A percentile compares a stretch with the other conserved stretches of the same genome.
phyloP scores from a whole-genome alignment of 2,797 vertebrate species.

The Hippocampus kuda region DNA sequence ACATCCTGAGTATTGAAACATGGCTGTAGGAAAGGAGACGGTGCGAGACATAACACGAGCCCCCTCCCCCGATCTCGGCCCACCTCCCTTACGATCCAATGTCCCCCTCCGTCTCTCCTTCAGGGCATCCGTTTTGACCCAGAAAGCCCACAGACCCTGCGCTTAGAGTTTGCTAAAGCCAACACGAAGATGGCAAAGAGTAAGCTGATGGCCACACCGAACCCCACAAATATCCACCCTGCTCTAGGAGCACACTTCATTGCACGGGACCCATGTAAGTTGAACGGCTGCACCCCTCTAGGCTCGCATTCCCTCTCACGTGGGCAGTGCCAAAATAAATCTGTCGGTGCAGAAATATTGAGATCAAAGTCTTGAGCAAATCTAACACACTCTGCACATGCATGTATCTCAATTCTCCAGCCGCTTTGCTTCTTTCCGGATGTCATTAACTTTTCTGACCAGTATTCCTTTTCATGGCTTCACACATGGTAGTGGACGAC shows the following conservation, averaged over 20 bases:
- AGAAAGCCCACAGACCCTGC: slow-evolving; percentile 96
- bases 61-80: slow-evolving; percentile 48
- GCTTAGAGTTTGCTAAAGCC: slow-evolving; percentile 99
- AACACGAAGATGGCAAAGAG: slow-evolving; percentile 99
- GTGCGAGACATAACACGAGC: slow-evolving; percentile 48
- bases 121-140: slow-evolving; percentile 98
- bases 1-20: slow-evolving; percentile 39
- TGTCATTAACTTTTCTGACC: background rate
- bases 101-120: slow-evolving; percentile 60
- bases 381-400: slow-evolving; percentile 70
- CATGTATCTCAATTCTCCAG: slow-evolving; percentile 57
- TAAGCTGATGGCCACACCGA: slow-evolving; percentile 98
- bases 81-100: slow-evolving; percentile 61
- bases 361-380: slow-evolving; percentile 33
- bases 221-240: slow-evolving; percentile 96
- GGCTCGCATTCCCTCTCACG: slow-evolving; percentile 64
- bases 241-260: slow-evolving; percentile 98
- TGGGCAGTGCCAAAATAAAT: slow-evolving; percentile 33
- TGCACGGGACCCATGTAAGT: slow-evolving; percentile 99
- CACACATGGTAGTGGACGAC: background rate
- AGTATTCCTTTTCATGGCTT: background rate
- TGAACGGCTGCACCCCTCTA: slow-evolving; percentile 66
- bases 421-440: slow-evolving; percentile 23
- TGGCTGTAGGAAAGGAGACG: slow-evolving; percentile 43
- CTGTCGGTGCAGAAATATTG: slow-evolving; percentile 10